Conservation (phyloP, 1,140 invertebrate genomes). For the Bombus impatiens region DNA sequence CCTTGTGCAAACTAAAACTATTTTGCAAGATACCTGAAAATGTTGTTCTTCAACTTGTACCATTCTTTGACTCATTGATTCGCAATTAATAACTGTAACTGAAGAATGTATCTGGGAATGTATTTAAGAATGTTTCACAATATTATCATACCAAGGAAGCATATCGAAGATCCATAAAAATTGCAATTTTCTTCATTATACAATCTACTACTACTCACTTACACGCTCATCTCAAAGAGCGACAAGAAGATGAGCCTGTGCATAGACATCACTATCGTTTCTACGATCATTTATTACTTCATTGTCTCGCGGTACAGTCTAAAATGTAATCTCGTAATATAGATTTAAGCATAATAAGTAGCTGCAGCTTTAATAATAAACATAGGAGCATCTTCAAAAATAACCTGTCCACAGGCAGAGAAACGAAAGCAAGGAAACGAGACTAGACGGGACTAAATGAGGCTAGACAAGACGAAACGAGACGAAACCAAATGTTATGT, state of each 20-base stretch:
- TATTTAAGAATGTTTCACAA: neutral
- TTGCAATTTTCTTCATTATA: neutral
- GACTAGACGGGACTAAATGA: neutral
- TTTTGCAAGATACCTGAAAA: too few species aligned
- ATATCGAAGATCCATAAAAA: neutral
- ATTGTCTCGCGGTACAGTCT: neutral
- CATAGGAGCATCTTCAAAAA: neutral
- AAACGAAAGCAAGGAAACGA: neutral
- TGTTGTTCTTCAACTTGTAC: too few species aligned
- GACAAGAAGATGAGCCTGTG: neutral
- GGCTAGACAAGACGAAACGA: neutral
- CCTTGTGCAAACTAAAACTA: too few species aligned
- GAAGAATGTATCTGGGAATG: neutral
- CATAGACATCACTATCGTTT: neutral
- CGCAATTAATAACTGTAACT: neutral
- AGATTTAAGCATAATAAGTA: conserved; percentile 10
- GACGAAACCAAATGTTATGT: neutral
- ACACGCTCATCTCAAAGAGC: too few species aligned
- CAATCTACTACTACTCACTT: too few species aligned
- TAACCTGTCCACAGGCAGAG: neutral
- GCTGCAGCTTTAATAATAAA: conserved; percentile 28
- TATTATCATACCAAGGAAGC: neutral
- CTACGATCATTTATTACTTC: neutral
- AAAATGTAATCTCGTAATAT: neutral
- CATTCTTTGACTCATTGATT: too few species aligned